Evolutionary conservation across 2,888 invertebrate species (phyloP), one percentile per base, ranked within the genome.

Genomic region (Ophioninae sp.): DNA sequence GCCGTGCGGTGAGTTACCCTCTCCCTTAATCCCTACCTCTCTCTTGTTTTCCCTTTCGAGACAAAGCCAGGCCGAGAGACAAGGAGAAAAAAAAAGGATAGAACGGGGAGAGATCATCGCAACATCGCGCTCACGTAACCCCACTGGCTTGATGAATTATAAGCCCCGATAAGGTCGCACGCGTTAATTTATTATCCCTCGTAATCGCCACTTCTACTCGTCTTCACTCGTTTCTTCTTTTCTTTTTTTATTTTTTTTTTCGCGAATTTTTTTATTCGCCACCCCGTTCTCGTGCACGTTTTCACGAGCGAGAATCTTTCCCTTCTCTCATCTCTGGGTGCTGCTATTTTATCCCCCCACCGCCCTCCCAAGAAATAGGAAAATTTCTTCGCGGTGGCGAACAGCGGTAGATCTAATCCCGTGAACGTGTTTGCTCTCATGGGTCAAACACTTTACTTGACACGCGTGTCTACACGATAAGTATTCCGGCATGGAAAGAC

Each of bases 151-250:
- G 91, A 92, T 91, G 91, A 92, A 91, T 91, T 92, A 91, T 92
- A 90, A 89, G 89, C 87, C 89, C 89, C 91, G 91, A 92, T 91
- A 91, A 91, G 91, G 90, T 91, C 91, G 90, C 90, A 88, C 84
- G 88, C 89, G 90, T 89, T 91, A 90, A 92, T 92, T 91, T 91
- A 92, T 92, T 91, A 92, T 90, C 89, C 90, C 90, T 85, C 87
- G 90, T 91, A 90, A 91, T 90, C 88, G 87, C 82, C 80, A 72
- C 85, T 86, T 85, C 84, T 76, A 79, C 76, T 80, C 81, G 73
- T 76, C 64, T 68, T 78, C 41, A 56, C 64, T 67, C 78, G 51
- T 68, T 44, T n/a, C 39, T 69, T 30, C 39, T 85, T 82, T 80
- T 65, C 79, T 30, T 63, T 30, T 61, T 56, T 81, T 74, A 67